These are phyloP conservation scores for Rhinogobio ventralis DNA, from an alignment of 2,797 vertebrate species.

Conservation along the genomic window DNA sequence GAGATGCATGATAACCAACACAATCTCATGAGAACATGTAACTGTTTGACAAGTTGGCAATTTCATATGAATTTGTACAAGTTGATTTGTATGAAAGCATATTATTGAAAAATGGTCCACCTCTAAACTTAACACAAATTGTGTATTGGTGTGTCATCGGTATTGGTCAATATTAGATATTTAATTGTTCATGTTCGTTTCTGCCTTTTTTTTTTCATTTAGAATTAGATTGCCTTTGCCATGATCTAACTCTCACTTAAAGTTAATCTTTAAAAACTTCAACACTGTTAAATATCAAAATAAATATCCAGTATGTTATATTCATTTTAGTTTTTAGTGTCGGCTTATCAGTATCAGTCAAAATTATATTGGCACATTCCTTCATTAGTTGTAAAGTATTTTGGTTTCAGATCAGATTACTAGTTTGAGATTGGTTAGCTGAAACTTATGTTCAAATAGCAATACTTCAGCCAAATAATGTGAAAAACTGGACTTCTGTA, in stretches of 20 bases:
- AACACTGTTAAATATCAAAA: background rate
- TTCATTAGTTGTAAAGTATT: background rate
- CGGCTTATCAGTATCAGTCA: background rate
- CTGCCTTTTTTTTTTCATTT: background rate
- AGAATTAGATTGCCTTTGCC: background rate
- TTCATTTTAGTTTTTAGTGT: background rate
- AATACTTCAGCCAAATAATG: background rate
- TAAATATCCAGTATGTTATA: background rate
- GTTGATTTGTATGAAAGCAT: background rate
- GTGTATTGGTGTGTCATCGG: too few species aligned
- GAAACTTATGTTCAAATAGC: background rate
- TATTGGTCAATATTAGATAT: background rate
- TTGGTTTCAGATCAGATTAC: background rate
- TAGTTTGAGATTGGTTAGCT: background rate
- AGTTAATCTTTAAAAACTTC: background rate
- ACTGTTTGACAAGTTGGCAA: background rate
- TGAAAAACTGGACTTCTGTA: constrained; percentile 3
- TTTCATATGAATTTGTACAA: background rate
- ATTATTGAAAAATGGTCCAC: background rate
- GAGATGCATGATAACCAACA: background rate
- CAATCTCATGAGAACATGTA: background rate
- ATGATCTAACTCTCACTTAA: background rate
- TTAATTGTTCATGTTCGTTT: background rate
- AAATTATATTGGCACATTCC: too few species aligned
- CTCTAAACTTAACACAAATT: background rate